phyloP scores from a whole-genome alignment of 2,113 vertebrate genomes.

The Tursiops truncatus region DNA sequence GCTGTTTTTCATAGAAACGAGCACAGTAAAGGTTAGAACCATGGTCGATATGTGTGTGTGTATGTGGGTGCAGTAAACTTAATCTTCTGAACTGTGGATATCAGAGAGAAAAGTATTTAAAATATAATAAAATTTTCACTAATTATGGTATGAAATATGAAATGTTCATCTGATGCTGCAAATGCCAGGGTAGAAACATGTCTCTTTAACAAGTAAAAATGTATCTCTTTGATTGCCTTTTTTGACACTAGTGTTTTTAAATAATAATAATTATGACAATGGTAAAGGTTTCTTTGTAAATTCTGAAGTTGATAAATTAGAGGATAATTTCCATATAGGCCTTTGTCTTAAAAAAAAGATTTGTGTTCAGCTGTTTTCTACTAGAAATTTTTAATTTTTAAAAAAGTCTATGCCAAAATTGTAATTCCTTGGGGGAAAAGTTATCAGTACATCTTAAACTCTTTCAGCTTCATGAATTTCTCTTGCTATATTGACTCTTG shows the following conservation, averaged over 20 bases:
- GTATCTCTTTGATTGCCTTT: neutral
- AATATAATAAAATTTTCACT: neutral
- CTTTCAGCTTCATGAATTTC: neutral
- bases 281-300: neutral
- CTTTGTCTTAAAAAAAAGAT: neutral
- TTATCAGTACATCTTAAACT: neutral
- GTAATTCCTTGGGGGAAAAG: too few species aligned
- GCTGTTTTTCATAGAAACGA: neutral
- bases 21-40: neutral
- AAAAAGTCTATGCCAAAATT: neutral
- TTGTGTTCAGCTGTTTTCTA: neutral
- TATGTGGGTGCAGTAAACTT: neutral
- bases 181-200: neutral
- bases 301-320: neutral
- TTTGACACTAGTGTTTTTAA: neutral
- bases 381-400: neutral
- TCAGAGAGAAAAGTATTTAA: neutral
- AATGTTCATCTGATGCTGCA: neutral
- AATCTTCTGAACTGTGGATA: neutral
- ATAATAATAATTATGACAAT: neutral
- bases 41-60: neutral
- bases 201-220: neutral
- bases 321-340: neutral
- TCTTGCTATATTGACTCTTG: neutral
- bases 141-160: neutral